Conservation (phyloP, 2,113 vertebrate genomes). For the Gopherus flavomarginatus region DNA sequence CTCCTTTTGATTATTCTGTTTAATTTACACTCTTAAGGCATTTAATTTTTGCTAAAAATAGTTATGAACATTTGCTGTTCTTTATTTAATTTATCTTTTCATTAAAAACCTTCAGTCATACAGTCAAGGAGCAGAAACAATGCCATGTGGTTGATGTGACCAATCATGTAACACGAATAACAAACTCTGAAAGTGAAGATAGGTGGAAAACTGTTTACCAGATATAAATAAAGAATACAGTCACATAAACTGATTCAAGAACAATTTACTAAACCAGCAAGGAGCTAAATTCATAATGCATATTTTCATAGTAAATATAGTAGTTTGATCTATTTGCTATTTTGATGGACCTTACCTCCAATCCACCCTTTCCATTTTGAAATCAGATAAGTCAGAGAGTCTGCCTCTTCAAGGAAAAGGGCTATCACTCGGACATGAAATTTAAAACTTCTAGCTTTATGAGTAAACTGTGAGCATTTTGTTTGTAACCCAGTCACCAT, state of each 20-base stretch:
- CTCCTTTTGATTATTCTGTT: not conserved
- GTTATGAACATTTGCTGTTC: not conserved
- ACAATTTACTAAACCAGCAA: not conserved
- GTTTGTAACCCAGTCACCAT: not conserved
- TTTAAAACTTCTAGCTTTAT: not conserved
- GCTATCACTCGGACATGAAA: not conserved
- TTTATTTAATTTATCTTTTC: not conserved
- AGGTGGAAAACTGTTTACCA: too few relatives aligned
- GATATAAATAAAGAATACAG: not conserved
- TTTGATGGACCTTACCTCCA: not conserved
- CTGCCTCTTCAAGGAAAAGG: rapidly evolving
- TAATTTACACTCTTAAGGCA: not conserved
- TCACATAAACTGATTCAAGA: not conserved
- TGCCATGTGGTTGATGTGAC: too few relatives aligned
- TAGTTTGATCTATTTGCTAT: rapidly evolving
- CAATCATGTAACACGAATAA: too few relatives aligned
- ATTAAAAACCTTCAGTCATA: not conserved
- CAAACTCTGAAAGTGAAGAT: too few relatives aligned
- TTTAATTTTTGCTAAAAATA: not conserved
- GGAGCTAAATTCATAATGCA: not conserved
- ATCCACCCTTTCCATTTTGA: rapidly evolving
- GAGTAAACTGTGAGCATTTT: not conserved
- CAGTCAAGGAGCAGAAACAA: not conserved
- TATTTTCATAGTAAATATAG: not conserved
- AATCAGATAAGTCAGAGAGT: not conserved